Evolutionary conservation across 2,113 vertebrate genomes (phyloP), one percentile per base, ranked within the genome.

Genomic region (Corapipo altera): DNA sequence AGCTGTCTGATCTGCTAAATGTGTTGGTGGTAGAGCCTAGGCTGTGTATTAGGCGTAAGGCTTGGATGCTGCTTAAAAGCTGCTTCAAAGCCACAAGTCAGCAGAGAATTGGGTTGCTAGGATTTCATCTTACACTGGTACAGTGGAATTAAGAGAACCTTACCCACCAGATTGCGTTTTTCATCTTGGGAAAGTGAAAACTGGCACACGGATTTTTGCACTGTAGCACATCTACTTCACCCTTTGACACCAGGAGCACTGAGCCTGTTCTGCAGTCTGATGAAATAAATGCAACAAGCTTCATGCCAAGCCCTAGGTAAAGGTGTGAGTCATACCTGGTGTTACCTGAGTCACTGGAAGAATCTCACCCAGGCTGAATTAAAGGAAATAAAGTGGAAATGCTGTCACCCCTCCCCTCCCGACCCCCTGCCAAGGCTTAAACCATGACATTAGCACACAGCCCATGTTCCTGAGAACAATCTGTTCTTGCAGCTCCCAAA

Each of bases 401-500:
- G 2, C 44, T 57, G 28, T 51, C 48, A 48, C 55, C 41, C 16
- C 41, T 67, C 28, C 37, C 11, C 32, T 75, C 48, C 44, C 0
- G 0, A 39, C 79, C 15, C 44, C 74, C 48, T 22, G 7, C 69
- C 1, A 33, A 92, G 46, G 71, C 86, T 78, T 49, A 85, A 64
- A 64, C 61, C 61, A 41, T 19, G 27, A 64, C 61, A 44, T 65
- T 76, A 94, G 85, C 0, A 0, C 26, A 11, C 66, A 91, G 89
- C 54, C 66, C 5, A 0, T 69, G 73, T 84, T 90, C 79, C 89
- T 5, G 0, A 58, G 91, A 91, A 85, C 91, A 92, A 67, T 91
- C 91, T 96, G 95, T 95, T 94, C 91, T 91, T n/a, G 4, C 82
- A 75, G 65, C 88, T 94, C 85, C 87, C 78, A 71, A 85, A 84